Evolutionary conservation across 2,888 invertebrate species (phyloP), one percentile per base, ranked within the genome.

Genomic region (Drosophila pseudotalamancana): DNA sequence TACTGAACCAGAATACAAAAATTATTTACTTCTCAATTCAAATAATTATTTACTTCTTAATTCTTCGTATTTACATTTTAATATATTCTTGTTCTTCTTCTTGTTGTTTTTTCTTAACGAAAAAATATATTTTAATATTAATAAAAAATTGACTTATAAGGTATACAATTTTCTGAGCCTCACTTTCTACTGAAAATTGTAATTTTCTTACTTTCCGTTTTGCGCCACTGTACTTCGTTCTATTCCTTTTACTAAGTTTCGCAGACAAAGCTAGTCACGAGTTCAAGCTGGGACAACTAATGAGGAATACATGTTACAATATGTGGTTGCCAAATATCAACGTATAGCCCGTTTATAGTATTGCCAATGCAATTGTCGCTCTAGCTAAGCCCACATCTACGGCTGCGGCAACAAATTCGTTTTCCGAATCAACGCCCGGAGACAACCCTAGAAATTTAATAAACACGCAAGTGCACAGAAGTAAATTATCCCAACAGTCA

Each of bases 391-490:
- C 18, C 16, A n/a, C 19, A 5, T 1, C 19, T 34, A 2, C 25
- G 18, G 11, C 34, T 45, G 3, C n/a, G n/a, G n/a, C n/a, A n/a
- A n/a, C n/a, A n/a, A 8, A 16, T 53, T 21, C 23, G 31, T 21
- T 46, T 48, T 25, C 25, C 19, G 72, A 85, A 82, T 85, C 88
- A 85, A 87, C 85, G 86, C 67, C 49, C 62, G 49, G 39, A 73
- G 75, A 76, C 85, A 86, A 70, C 75, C 87, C 84, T 65, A 79
- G 76, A 86, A 87, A 88, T 87, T 87, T 87, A 87, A 87, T 87
- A 87, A 87, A 86, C 87, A 89, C 84, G 79, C 77, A 79, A 88
- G 79, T 77, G 72, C 73, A 88, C 74, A 77, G 87, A 88, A 87
- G 81, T 83, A 71, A 76, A 84, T 88, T 86, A 81, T 84, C 56